phyloP scores from a whole-genome alignment of 2,888 invertebrate species.

The Andrena trimmerana region DNA sequence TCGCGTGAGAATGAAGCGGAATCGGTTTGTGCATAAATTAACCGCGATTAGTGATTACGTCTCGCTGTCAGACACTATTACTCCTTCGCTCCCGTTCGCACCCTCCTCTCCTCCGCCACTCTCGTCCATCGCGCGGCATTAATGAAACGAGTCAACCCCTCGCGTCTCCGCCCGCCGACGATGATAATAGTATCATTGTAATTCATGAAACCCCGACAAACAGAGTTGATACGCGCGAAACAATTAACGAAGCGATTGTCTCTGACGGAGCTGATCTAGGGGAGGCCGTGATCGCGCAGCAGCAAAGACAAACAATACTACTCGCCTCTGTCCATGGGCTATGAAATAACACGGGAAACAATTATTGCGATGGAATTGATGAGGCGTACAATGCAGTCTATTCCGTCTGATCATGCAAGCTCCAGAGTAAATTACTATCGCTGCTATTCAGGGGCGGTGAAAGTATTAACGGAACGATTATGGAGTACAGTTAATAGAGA shows the following conservation, averaged over 20 bases:
- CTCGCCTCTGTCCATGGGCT: background rate
- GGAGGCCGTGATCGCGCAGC: constrained; percentile 19
- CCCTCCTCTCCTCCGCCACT: background rate
- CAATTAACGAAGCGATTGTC: constrained; percentile 48
- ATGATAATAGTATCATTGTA: constrained; percentile 37
- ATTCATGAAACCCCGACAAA: constrained; percentile 43
- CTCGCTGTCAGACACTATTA: constrained; percentile 6
- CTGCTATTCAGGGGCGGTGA: background rate
- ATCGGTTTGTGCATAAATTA: constrained; percentile 34
- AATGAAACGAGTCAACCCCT: constrained; percentile 37
- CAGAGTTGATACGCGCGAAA: constrained; percentile 32
- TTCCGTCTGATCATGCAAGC: background rate
- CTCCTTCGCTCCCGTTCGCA: background rate
- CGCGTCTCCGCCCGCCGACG: background rate
- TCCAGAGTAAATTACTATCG: background rate
- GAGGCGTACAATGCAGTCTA: background rate
- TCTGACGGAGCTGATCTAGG: constrained; percentile 5
- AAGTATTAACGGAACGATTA: constrained; percentile 27
- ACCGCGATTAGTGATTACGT: background rate
- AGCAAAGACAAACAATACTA: background rate
- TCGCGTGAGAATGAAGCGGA: constrained; percentile 22
- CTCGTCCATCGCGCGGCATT: constrained; percentile 12
- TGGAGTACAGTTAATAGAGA: constrained; percentile 16
- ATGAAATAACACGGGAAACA: constrained; percentile 18
- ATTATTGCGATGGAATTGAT: constrained; percentile 1